Conservation (phyloP, 2,113 vertebrate species). For the Campylomormyrus tamandua region DNA sequence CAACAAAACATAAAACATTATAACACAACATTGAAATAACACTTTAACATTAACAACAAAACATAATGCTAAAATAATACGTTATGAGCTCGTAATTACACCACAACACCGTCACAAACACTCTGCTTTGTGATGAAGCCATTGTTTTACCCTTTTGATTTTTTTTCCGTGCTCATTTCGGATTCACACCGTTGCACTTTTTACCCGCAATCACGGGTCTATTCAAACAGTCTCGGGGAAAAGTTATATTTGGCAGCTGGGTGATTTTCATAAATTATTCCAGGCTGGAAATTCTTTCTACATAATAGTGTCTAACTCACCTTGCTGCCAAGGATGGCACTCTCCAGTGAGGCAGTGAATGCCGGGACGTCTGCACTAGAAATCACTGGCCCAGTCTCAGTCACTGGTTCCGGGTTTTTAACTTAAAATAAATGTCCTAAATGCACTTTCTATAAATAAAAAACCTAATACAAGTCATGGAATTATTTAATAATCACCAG, state of each 20-base stretch:
- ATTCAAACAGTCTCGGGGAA: slow-evolving; percentile 5
- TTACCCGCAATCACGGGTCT: neutral
- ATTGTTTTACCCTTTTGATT: neutral
- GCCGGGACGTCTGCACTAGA: neutral
- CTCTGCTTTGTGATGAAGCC: neutral
- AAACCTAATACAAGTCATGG: neutral
- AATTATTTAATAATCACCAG: neutral
- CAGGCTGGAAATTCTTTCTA: neutral
- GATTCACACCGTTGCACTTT: neutral
- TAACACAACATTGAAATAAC: neutral
- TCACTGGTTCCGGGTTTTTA: neutral
- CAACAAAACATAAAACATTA: neutral
- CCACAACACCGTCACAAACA: neutral
- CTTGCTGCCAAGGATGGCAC: neutral
- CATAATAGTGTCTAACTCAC: neutral
- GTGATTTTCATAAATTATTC: slow-evolving; percentile 7
- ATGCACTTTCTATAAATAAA: neutral
- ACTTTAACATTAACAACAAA: neutral
- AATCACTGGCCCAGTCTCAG: neutral
- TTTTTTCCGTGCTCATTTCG: neutral
- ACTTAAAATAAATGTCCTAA: neutral
- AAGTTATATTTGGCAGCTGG: neutral
- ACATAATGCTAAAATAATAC: neutral
- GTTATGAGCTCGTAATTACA: neutral
- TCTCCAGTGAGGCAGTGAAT: neutral